Percentiles rank a stretch among this genome's conserved stretches.
Evolutionary conservation across 1,140 invertebrate species (phyloP).

Genomic region (Euglossa dilemma): DNA sequence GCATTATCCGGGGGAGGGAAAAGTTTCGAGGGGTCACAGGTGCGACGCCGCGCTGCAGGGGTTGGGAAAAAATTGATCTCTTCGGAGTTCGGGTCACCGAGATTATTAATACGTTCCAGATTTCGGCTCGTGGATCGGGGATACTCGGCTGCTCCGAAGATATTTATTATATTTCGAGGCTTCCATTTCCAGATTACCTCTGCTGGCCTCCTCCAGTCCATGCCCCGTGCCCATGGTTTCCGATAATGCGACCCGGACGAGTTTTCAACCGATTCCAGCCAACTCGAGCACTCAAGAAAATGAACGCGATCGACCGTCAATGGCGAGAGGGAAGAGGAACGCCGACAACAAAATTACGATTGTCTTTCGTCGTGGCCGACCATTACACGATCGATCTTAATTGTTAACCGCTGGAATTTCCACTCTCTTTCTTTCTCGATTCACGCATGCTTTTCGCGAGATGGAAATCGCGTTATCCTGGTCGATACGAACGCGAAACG

Average conservation of each 20-base stretch:
- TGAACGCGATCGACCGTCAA: conserved; percentile 43
- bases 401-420: conserved; percentile 35
- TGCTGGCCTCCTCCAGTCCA: neutral
- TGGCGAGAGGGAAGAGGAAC: neutral
- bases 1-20: neutral
- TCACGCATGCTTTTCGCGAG: too few species aligned
- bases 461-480: neutral
- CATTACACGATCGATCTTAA: conserved; percentile 31
- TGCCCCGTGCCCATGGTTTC: neutral
- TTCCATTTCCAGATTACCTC: conserved; percentile 39
- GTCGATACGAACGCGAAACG: neutral
- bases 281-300: conserved; percentile 45
- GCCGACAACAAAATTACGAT: conserved; percentile 27
- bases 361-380: neutral
- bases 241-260: conserved; percentile 26
- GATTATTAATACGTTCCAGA: conserved; percentile 8
- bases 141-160: neutral
- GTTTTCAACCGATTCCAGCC: conserved; percentile 23
- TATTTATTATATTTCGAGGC: conserved; percentile 41
- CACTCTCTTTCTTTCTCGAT: neutral
- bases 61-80: neutral
- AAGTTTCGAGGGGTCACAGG: conserved; percentile 12
- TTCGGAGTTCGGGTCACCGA: neutral
- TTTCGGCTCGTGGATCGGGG: neutral
- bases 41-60: neutral